Evolutionary conservation across 2,113 vertebrate species (phyloP).

Genomic region (Corythaixoides concolor): DNA sequence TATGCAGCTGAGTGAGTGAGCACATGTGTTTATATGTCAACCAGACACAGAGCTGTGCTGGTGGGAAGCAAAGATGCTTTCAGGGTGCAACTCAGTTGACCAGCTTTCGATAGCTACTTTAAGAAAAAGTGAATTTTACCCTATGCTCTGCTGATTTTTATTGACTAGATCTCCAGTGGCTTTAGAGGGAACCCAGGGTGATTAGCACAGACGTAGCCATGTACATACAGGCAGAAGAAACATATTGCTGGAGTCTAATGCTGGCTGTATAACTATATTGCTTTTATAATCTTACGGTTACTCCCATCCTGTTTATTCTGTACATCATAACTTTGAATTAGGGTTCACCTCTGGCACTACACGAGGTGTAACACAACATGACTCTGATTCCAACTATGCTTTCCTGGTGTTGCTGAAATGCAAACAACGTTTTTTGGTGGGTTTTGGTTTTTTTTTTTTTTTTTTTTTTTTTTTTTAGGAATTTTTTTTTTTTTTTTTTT

Average conservation of each 20-base stretch:
- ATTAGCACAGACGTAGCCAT: background rate
- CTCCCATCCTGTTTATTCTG: background rate
- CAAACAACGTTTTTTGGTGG: background rate
- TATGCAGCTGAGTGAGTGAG: background rate
- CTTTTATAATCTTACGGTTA: background rate
- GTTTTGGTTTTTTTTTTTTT: no score
- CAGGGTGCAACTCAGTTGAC: background rate
- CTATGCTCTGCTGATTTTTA: background rate
- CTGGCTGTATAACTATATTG: background rate
- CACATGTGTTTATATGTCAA: background rate
- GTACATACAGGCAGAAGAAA: background rate
- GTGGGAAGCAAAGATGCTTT: background rate
- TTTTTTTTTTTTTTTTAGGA: background rate
- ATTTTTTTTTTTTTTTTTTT: no score
- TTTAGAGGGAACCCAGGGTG: background rate
- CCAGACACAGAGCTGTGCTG: background rate
- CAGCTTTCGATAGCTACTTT: background rate
- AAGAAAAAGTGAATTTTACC: background rate
- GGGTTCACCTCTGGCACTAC: background rate
- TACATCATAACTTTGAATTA: background rate
- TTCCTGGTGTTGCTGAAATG: background rate
- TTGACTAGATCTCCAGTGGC: background rate
- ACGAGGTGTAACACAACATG: background rate
- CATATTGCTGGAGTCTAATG: background rate
- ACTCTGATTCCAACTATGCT: background rate